These are phyloP conservation scores for Ovis canadensis DNA, from an alignment of 2,113 vertebrate species.

Conservation along the genomic window DNA sequence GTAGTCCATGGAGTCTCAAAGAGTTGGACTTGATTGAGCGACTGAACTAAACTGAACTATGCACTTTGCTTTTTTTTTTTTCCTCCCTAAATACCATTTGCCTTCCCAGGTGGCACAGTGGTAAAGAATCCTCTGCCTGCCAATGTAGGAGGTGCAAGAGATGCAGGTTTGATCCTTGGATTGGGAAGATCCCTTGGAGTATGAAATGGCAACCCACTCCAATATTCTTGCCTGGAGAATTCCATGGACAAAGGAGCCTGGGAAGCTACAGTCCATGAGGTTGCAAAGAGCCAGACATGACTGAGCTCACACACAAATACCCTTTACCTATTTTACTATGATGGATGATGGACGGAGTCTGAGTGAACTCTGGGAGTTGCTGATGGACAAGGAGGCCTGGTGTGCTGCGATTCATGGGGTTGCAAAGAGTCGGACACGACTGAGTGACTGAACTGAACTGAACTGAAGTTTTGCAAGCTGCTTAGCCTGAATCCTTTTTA, in stretches of 20 bases:
- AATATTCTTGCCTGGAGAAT: background rate
- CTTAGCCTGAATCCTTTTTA: background rate
- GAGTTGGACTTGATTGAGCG: rapidly evolving
- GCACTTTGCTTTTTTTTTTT: background rate
- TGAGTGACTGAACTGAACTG: too few species aligned
- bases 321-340: background rate
- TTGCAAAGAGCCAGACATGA: background rate
- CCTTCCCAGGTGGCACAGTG: background rate
- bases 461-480: background rate
- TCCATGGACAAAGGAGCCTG: background rate
- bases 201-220: background rate
- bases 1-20: background rate
- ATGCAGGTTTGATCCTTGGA: background rate
- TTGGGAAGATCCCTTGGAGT: background rate
- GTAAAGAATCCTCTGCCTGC: background rate
- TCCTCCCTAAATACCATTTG: background rate
- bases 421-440: too few species aligned
- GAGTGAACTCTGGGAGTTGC: too few species aligned
- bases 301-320: background rate
- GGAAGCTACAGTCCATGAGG: background rate
- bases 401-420: too few species aligned
- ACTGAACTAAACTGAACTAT: background rate
- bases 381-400: too few species aligned
- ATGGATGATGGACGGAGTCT: too few species aligned
- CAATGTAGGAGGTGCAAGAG: background rate